phyloP scores from a whole-genome alignment of 2,888 invertebrate species.

The Stratiomys singularior region DNA sequence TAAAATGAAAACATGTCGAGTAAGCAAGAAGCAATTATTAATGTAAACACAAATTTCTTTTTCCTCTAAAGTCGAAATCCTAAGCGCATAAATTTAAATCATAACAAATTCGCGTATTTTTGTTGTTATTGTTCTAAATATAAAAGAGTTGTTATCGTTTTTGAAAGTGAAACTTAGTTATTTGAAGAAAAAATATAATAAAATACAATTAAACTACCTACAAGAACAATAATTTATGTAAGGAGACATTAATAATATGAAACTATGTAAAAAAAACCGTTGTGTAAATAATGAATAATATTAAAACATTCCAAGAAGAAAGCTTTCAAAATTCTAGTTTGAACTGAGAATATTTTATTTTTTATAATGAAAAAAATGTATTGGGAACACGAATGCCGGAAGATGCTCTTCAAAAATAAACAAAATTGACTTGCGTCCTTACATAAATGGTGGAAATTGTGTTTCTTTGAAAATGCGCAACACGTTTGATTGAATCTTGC shows the following conservation, averaged over 20 bases:
- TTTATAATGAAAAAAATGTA: no score
- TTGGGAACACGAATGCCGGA: no score
- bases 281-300: slow-evolving; percentile 66
- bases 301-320: slow-evolving; percentile 62
- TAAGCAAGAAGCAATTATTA: not conserved
- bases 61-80: not conserved
- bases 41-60: not conserved
- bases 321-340: slow-evolving; percentile 30
- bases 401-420: no score
- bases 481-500: no score
- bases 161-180: slow-evolving; percentile 15
- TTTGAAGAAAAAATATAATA: not conserved
- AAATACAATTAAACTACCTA: slow-evolving; percentile 7
- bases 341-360: not conserved
- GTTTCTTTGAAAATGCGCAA: no score
- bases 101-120: not conserved
- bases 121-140: slow-evolving; percentile 28
- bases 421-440: no score
- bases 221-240: slow-evolving; percentile 44
- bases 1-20: not conserved
- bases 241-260: slow-evolving; percentile 52
- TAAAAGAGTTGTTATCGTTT: slow-evolving; percentile 25
- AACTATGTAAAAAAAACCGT: slow-evolving; percentile 57
- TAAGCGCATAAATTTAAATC: not conserved
- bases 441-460: no score